These are phyloP conservation scores for Leptopilina myrica DNA, from an alignment of 2,888 invertebrate genomes.

Conservation along the genomic window DNA sequence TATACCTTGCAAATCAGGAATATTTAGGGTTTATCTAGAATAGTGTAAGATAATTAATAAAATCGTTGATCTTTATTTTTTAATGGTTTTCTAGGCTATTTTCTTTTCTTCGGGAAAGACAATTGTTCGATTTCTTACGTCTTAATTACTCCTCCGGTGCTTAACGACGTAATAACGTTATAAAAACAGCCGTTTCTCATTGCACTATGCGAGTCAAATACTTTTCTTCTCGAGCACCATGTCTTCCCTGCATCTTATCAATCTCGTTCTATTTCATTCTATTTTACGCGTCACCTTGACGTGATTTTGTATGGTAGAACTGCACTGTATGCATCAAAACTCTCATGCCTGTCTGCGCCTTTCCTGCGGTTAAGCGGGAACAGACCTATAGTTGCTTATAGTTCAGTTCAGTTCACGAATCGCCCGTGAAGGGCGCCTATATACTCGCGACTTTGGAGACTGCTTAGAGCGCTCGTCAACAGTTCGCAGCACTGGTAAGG, in stretches of 20 bases:
- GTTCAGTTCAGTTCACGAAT: constrained; percentile 9
- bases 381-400: constrained; percentile 3
- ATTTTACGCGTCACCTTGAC: constrained; percentile 38
- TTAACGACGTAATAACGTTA: constrained; percentile 74
- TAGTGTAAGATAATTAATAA: no score
- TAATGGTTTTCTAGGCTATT: constrained; percentile 46
- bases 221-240: constrained; percentile 26
- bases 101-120: constrained; percentile 66
- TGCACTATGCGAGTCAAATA: no score
- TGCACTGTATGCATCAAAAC: constrained; percentile 44
- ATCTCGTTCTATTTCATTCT: constrained; percentile 29
- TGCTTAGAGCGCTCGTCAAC: constrained; percentile 41
- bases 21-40: no score
- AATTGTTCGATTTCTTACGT: constrained; percentile 74
- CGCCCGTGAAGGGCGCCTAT: constrained; percentile 5
- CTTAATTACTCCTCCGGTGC: constrained; percentile 71
- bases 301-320: constrained; percentile 4
- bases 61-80: constrained; percentile 53
- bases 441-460: neutral
- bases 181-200: constrained; percentile 59
- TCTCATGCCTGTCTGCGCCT: constrained; percentile 50
- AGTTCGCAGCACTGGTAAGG: constrained; percentile 75
- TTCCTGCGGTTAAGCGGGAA: constrained; percentile 43
- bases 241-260: constrained; percentile 43
- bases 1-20: no score